These are phyloP conservation scores for Drosophila athabasca DNA, from an alignment of 1,140 invertebrate genomes.

Conservation along the genomic window DNA sequence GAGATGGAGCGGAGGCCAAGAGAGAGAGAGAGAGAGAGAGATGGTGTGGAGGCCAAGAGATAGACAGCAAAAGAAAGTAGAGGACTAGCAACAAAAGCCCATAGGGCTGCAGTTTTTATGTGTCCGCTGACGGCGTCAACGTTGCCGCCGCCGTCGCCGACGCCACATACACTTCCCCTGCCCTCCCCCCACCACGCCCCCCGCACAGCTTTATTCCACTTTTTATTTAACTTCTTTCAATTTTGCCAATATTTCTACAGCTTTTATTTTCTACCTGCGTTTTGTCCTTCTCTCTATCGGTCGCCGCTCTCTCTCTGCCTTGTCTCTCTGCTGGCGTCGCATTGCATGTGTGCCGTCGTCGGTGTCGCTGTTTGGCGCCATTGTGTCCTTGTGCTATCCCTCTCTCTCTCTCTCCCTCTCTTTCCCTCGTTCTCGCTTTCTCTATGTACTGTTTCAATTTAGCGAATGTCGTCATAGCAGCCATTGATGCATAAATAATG, in stretches of 20 bases:
- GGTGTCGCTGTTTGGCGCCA: conserved; percentile 67
- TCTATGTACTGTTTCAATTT: conserved; percentile 76
- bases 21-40: no score
- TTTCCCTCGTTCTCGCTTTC: not conserved
- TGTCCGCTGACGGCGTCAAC: conserved; percentile 37
- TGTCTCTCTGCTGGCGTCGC: conserved; percentile 37
- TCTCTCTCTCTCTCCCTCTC: not conserved
- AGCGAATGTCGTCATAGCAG: conserved; percentile 80
- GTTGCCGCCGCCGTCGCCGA: conserved; percentile 20
- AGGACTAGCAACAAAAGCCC: not conserved
- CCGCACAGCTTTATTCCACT: conserved; percentile 6
- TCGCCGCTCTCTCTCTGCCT: not conserved
- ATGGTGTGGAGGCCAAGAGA: no score
- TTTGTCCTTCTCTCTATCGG: not conserved
- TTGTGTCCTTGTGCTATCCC: conserved; percentile 56
- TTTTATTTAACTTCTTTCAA: conserved; percentile 61
- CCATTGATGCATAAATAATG: conserved; percentile 81
- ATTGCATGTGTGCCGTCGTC: conserved; percentile 68
- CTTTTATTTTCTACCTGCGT: conserved; percentile 66
- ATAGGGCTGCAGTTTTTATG: conserved; percentile 55
- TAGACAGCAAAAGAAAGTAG: no score
- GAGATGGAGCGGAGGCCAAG: no score
- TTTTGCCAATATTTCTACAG: conserved; percentile 75
- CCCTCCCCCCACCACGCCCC: not conserved
- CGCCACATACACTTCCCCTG: conserved; percentile 18